These are phyloP conservation scores for Hippocampus guttulatus DNA, from an alignment of 2,113 vertebrate species.

Conservation along the genomic window DNA sequence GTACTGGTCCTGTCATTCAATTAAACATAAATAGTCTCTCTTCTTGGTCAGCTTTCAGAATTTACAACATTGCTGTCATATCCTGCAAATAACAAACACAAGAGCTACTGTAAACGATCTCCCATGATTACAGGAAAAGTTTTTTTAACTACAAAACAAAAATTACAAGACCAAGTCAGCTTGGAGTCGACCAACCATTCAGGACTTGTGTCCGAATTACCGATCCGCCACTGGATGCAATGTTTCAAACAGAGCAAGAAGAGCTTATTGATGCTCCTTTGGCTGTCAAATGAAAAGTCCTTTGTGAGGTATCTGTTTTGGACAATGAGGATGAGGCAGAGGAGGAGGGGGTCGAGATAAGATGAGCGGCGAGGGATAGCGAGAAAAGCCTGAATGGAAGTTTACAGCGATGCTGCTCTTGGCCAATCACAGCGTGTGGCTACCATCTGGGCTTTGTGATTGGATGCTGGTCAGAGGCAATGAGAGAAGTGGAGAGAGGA, in stretches of 20 bases:
- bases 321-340: not conserved
- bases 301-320: not conserved
- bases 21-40: too few species aligned
- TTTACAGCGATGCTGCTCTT: slow-evolving; percentile 8
- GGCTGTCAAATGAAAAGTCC: not conserved
- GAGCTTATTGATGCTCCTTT: not conserved
- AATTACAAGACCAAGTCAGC: too few species aligned
- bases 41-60: too few species aligned
- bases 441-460: slow-evolving; percentile 37
- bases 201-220: too few species aligned
- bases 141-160: too few species aligned
- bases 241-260: not conserved
- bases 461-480: slow-evolving; percentile 38
- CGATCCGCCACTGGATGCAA: too few species aligned
- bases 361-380: not conserved
- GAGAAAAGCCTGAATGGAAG: slow-evolving; percentile 48
- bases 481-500: slow-evolving; percentile 15
- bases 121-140: too few species aligned
- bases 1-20: too few species aligned
- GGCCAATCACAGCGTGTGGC: slow-evolving; percentile 40
- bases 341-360: not conserved
- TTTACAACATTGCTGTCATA: too few species aligned
- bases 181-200: too few species aligned
- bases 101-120: too few species aligned
- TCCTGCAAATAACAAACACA: too few species aligned